These are phyloP conservation scores for Uromys caudimaculatus DNA, from an alignment of 2,797 vertebrate genomes.

Conservation along the genomic window DNA sequence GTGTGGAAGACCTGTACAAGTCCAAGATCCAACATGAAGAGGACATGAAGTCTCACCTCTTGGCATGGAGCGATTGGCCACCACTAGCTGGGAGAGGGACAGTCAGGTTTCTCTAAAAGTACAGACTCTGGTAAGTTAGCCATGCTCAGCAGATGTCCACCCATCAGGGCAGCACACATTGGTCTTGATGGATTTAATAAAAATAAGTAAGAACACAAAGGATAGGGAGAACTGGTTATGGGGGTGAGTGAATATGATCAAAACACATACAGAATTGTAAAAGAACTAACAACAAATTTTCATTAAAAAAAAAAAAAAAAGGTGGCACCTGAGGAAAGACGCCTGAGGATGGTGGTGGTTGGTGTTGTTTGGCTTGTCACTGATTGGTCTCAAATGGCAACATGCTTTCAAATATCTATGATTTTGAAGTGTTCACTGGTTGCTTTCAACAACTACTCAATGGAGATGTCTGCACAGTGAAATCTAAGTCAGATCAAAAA, in stretches of 20 bases:
- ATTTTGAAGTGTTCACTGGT: background rate
- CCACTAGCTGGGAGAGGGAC: background rate
- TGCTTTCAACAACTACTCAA: constrained; percentile 17
- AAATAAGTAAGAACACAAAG: background rate
- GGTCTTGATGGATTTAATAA: background rate
- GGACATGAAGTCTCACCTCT: background rate
- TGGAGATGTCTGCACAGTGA: background rate
- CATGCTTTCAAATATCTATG: background rate
- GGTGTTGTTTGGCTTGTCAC: background rate
- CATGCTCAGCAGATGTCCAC: background rate
- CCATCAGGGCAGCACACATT: background rate
- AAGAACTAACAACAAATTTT: background rate
- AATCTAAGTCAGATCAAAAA: background rate
- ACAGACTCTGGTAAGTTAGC: background rate
- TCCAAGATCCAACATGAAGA: background rate
- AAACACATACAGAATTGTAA: background rate
- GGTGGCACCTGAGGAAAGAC: background rate
- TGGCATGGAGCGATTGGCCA: background rate
- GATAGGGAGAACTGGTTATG: background rate
- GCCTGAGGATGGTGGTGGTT: background rate
- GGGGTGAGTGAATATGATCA: background rate
- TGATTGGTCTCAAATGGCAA: background rate
- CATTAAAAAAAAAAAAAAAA: background rate
- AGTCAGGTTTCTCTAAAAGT: background rate
- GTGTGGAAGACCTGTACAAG: background rate